These are phyloP conservation scores for Pseudanteris insignis DNA, from an alignment of 2,888 invertebrate species.

Conservation along the genomic window DNA sequence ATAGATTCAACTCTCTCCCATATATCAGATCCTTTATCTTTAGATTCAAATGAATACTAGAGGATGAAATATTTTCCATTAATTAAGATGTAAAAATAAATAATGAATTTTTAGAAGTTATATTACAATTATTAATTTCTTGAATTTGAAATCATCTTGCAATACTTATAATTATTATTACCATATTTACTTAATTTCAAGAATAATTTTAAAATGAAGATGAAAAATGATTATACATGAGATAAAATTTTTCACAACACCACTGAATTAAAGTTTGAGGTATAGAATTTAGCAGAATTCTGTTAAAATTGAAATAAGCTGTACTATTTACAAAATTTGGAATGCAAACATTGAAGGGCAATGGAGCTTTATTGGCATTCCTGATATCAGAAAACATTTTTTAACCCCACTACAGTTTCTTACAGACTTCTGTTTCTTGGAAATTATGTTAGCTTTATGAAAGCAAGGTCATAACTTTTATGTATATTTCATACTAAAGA, in stretches of 20 bases:
- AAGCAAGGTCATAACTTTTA: constrained; percentile 14
- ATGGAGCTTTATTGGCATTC: constrained; percentile 9
- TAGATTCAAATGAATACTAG: constrained; percentile 14
- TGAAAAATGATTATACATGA: no score
- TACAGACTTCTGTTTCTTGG: constrained; percentile 3
- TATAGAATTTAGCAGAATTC: background rate
- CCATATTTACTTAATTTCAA: no score
- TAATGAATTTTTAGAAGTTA: no score
- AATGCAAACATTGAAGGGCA: constrained; percentile 25
- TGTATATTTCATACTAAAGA: background rate
- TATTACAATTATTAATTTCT: no score
- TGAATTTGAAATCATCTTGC: no score
- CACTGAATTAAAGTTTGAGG: background rate
- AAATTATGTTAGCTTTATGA: background rate
- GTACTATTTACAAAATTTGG: constrained; percentile 10
- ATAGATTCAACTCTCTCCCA: constrained; percentile 2
- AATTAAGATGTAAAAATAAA: no score
- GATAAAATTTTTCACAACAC: no score
- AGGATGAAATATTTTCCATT: background rate
- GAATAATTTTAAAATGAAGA: no score
- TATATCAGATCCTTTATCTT: constrained; percentile 11
- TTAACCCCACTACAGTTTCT: constrained; percentile 17
- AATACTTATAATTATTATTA: no score
- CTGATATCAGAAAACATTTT: constrained; percentile 16
- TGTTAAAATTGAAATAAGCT: background rate